These are phyloP conservation scores for Drosophila elegans DNA, from an alignment of 1,140 invertebrate genomes.

Conservation along the genomic window DNA sequence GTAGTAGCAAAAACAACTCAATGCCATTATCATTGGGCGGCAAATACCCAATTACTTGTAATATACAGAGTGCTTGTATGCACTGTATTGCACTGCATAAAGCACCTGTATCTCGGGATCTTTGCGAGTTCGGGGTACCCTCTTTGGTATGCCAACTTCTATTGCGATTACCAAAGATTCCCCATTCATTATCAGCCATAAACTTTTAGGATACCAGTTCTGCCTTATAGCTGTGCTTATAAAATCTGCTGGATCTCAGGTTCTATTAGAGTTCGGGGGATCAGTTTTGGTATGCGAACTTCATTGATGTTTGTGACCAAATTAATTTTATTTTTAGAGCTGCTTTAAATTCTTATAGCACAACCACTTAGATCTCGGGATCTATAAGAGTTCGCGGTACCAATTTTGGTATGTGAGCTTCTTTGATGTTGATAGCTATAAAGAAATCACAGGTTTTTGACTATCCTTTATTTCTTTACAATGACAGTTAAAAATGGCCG, in stretches of 20 bases:
- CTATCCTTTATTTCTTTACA: too few species aligned
- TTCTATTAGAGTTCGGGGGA: neutral
- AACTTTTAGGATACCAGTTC: constrained; percentile 1
- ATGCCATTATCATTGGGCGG: constrained; percentile 37
- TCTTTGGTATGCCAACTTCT: neutral
- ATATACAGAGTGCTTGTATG: neutral
- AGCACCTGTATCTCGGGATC: constrained; percentile 1
- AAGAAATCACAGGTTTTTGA: too few species aligned
- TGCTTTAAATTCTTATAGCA: neutral
- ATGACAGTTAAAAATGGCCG: too few species aligned
- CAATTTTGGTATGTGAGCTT: neutral
- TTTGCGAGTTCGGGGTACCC: neutral
- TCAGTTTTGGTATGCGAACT: neutral
- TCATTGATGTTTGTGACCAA: neutral
- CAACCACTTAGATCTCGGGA: neutral
- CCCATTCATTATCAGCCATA: constrained; percentile 6
- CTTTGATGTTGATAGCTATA: too few species aligned
- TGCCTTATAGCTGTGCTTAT: neutral
- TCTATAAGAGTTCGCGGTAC: neutral
- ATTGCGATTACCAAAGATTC: neutral
- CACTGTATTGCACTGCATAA: neutral
- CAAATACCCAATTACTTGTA: constrained; percentile 51
- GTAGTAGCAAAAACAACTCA: constrained; percentile 39
- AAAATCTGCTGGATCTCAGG: neutral
- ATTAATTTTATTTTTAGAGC: neutral